These are phyloP conservation scores for rabbit (Oryctolagus cuniculus) DNA, from an alignment of 2,113 vertebrate species.

Conservation along the genomic window DNA sequence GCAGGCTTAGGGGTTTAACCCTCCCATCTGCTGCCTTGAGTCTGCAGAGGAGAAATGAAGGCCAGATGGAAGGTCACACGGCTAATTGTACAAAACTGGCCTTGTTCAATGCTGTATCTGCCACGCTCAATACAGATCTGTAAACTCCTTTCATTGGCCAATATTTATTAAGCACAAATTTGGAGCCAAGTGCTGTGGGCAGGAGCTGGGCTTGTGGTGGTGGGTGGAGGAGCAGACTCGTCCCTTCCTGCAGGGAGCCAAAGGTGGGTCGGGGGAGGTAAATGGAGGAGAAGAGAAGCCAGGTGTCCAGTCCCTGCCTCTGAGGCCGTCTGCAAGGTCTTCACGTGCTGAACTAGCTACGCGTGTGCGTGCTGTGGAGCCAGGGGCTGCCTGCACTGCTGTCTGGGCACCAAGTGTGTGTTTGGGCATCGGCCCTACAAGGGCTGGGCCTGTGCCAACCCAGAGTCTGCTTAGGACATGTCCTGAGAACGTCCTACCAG, in stretches of 20 bases:
- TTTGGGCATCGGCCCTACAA: too few relatives aligned
- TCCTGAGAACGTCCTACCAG: neutral
- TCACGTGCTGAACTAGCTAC: fast-evolving
- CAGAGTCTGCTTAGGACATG: neutral
- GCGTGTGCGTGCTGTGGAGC: neutral
- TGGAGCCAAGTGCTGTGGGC: fast-evolving
- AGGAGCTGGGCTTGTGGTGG: fast-evolving
- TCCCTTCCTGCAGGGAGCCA: fast-evolving
- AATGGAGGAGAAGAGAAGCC: neutral
- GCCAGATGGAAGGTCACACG: neutral
- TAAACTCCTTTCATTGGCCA: neutral
- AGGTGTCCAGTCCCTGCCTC: neutral
- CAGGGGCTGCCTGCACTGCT: too few relatives aligned
- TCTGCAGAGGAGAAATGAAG: neutral
- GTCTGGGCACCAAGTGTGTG: too few relatives aligned
- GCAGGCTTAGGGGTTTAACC: neutral
- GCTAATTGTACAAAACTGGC: neutral
- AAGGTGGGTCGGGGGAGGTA: fast-evolving
- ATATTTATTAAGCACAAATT: neutral
- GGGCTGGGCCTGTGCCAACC: neutral
- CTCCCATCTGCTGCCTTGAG: too few relatives aligned
- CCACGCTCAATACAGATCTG: neutral
- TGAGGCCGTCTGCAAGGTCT: fast-evolving
- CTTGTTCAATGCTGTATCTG: neutral
- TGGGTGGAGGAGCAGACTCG: fast-evolving